Conservation (phyloP, 2,113 vertebrate genomes). For the Propithecus coquereli region DNA sequence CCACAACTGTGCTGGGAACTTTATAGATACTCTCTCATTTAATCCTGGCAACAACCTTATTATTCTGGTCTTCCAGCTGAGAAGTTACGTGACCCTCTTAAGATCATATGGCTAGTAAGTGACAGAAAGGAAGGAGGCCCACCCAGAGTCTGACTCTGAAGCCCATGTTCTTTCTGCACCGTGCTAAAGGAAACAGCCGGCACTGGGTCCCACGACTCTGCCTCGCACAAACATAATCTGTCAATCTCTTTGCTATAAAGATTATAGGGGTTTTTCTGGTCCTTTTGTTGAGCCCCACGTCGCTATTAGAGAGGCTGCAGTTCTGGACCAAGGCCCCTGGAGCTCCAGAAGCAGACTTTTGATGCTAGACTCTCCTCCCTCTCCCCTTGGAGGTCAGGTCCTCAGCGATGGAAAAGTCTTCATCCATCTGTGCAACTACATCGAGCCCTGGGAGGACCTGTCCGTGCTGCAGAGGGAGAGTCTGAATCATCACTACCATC, state of each 20-base stretch:
- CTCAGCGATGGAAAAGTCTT: slow-evolving; percentile 89
- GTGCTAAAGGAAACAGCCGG: neutral
- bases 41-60: neutral
- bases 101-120: neutral
- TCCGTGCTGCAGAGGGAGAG: slow-evolving; percentile 92
- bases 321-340: neutral
- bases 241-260: neutral
- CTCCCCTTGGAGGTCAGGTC: slow-evolving; percentile 85
- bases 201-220: neutral
- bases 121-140: neutral
- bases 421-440: slow-evolving; percentile 92
- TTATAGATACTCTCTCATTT: neutral
- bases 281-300: neutral
- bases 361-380: neutral
- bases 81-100: neutral
- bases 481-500: slow-evolving; percentile 93
- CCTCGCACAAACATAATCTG: neutral
- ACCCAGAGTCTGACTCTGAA: neutral
- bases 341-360: neutral
- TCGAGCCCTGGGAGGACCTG: slow-evolving; percentile 92
- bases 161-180: neutral
- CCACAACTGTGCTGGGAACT: neutral
- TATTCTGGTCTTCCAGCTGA: neutral
- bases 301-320: neutral
- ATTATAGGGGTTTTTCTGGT: neutral